Evolutionary conservation across 2,888 invertebrate genomes (phyloP), one percentile per base, ranked within the genome.

Genomic region (Alloplasta piceator): DNA sequence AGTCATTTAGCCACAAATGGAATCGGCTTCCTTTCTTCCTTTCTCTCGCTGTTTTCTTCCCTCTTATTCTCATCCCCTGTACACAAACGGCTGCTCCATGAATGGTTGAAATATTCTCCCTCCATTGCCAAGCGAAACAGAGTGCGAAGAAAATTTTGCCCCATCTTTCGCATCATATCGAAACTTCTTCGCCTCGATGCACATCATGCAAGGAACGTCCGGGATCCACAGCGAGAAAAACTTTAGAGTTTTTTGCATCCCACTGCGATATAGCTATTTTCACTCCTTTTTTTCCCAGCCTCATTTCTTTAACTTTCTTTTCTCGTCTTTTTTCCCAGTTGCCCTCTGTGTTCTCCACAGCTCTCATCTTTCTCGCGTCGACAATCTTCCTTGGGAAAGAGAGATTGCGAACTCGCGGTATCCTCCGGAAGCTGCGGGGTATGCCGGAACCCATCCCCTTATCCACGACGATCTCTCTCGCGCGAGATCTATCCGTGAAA

Each of bases 1-100:
- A 90, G 90, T 91, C 91, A 91, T 90, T 91, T 90, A 91, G 89
- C 87, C 87, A 85, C 89, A 90, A 91, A 90, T 90, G 90, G 87
- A 89, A 89, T 86, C 87, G 85, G 87, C 87, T 89, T 86, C 86
- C 87, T 88, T 88, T 86, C 88, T 85, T 70, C 58, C 80, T 72
- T 58, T 52, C 55, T 67, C 64, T 14, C 58, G 36, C 75, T 38
- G 61, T 70, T 70, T 64, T 63, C 39, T 50, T 41, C 41, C 38
- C 46, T 46, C 58, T 39, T 58, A 43, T 43, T 43, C 43, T 14
- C 55, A 12, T 26, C 3, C 36, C 7, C 26, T 9, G 26, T 26
- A 26, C 26, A 26, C 26, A 26, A 26, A 26, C 26, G 26, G 26
- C 26, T 26, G 48, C 39, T 46, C 63, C 73, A 43, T 58, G 43